Base-by-base conservation (phyloP, 2,888 invertebrate species). In the Sclerodermus sp. region DNA sequence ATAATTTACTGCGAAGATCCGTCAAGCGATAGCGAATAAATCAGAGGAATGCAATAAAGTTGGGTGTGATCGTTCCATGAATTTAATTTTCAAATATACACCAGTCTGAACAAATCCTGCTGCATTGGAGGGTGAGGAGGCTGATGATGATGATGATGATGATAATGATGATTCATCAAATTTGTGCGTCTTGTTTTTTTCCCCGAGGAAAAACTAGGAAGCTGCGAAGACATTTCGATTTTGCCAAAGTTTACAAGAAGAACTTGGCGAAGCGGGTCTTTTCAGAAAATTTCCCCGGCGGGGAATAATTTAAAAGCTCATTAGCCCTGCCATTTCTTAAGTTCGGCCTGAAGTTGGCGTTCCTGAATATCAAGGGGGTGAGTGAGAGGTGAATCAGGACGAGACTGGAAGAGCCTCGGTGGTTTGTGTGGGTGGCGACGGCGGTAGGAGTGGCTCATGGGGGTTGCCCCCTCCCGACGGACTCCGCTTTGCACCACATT, bases 221-320 rank as follows among this genome's bases (percentile, higher is more conserved):
- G 23, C 23, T 8, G 34, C 34, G 34, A 4, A 34, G 13, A 34
- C 34, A 34, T 12, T 34, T 23, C 4, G 23, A 23, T 5, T 23
- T 23, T 23, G 8, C 23, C 23, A 8, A 23, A 23, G 8, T 3
- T 23, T 23, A 12, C n/a, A 34, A 12, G 34, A 12, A 3, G 3
- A 34, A 34, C n/a, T 34, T 34, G n/a, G n/a, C n/a, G n/a, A n/a
- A n/a, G 34, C 34, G 34, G 34, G 13, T 12, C 13, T 12, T 34
- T 34, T 13, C 34, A 13, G 34, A 12, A 34, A 34, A 12, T 4
- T 34, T 34, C 10, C 34, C 5, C 49, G 47, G 43, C 51, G 49
- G 50, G 58, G 69, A 74, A 74, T 74, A 74, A 74, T 74, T 74
- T 72, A 71, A 74, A 74, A 71, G 71, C 73, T 74, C 74, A 71